These are phyloP conservation scores for Pteropus alecto DNA, from an alignment of 2,113 vertebrate genomes.

Conservation along the genomic window DNA sequence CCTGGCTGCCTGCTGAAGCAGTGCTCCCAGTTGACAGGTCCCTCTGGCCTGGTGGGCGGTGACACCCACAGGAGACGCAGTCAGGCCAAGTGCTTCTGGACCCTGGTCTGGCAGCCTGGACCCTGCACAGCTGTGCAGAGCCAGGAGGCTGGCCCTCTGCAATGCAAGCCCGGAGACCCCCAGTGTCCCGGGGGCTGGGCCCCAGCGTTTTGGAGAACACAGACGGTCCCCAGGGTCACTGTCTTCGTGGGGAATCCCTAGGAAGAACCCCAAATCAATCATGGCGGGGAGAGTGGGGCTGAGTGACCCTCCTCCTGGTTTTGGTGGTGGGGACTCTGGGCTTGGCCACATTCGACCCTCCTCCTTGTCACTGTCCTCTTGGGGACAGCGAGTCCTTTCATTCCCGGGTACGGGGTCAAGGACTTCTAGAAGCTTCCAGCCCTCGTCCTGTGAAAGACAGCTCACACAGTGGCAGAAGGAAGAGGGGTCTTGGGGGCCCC, in stretches of 20 bases:
- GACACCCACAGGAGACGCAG: fast-evolving
- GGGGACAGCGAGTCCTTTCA: not conserved
- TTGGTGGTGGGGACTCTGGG: no score
- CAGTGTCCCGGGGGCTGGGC: fast-evolving
- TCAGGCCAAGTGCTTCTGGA: not conserved
- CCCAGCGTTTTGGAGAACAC: not conserved
- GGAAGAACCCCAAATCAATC: not conserved
- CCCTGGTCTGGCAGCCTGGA: not conserved
- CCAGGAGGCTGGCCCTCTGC: fast-evolving
- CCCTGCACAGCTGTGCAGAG: fast-evolving
- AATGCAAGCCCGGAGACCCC: not conserved
- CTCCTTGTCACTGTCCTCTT: fast-evolving
- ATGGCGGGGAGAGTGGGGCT: not conserved
- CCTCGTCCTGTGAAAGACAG: no score
- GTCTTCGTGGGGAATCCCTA: not conserved
- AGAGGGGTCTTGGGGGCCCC: not conserved
- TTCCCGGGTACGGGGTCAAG: fast-evolving
- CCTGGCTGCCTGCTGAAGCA: not conserved
- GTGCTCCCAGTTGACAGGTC: not conserved
- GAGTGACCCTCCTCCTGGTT: fast-evolving
- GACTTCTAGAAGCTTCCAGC: not conserved
- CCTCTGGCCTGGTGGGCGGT: not conserved
- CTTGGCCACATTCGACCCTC: no score
- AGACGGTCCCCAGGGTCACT: not conserved
- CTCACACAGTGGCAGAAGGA: not conserved